Conservation (phyloP, 2,888 invertebrate genomes). For the Drosophila prolongata region DNA sequence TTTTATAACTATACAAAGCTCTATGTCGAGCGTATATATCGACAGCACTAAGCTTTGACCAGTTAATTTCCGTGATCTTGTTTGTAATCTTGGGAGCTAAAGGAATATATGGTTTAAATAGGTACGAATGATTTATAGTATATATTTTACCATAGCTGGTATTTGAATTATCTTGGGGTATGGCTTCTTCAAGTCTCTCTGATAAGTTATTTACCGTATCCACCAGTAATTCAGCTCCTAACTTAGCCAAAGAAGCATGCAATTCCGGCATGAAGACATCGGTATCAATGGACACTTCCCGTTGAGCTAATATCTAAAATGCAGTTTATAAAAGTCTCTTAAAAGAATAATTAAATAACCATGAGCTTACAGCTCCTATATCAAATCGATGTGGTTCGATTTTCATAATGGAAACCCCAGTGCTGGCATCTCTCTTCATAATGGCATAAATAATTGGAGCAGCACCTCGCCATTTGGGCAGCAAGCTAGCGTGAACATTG, state of each 20-base stretch:
- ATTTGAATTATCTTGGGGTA: conserved; percentile 87
- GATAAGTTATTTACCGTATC: conserved; percentile 87
- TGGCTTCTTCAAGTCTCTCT: conserved; percentile 86
- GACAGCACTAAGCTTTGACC: conserved; percentile 87
- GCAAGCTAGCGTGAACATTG: conserved; percentile 96
- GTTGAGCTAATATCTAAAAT: conserved; percentile 85
- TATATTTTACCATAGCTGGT: conserved; percentile 89
- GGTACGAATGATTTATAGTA: rapidly evolving
- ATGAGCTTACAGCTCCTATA: conserved; percentile 87
- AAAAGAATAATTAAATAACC: rapidly evolving
- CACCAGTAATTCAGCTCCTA: conserved; percentile 89
- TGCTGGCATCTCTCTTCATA: conserved; percentile 91
- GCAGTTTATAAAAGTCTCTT: not conserved
- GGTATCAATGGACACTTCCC: conserved; percentile 85
- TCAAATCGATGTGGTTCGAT: conserved; percentile 93
- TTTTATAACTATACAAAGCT: conserved; percentile 88
- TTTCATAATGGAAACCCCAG: conserved; percentile 95
- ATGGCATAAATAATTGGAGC: conserved; percentile 95
- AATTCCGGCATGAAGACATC: conserved; percentile 89
- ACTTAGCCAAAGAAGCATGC: conserved; percentile 87
- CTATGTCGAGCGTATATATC: conserved; percentile 90
- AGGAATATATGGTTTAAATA: conserved; percentile 73
- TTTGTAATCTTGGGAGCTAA: conserved; percentile 90
- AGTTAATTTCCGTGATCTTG: conserved; percentile 87
- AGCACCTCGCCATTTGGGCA: conserved; percentile 97